Conservation (phyloP, 2,113 vertebrate genomes). For the Fukomys damarensis region DNA sequence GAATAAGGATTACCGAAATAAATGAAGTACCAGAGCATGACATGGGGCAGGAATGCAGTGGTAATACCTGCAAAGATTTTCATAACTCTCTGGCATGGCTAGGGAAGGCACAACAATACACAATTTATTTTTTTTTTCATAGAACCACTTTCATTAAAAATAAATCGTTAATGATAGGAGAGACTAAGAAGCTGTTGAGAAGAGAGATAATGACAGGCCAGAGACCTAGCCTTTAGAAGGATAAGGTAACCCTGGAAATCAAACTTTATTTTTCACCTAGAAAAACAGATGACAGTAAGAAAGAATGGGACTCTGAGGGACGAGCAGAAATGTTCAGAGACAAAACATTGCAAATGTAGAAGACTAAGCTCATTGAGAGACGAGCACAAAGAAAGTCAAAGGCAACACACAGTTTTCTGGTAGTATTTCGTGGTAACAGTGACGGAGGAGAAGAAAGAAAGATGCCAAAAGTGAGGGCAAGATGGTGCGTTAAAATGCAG, state of each 20-base stretch:
- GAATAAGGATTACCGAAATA: not conserved
- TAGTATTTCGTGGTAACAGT: not conserved
- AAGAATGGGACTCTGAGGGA: not conserved
- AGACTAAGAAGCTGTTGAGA: not conserved
- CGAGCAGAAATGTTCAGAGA: not conserved
- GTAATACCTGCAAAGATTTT: not conserved
- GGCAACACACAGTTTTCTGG: not conserved
- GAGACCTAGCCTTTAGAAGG: not conserved
- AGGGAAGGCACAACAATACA: not conserved
- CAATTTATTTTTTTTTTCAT: no score
- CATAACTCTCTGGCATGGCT: not conserved
- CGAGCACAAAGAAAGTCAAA: not conserved
- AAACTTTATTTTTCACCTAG: constrained; percentile 38
- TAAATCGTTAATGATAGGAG: not conserved
- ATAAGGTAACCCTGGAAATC: not conserved
- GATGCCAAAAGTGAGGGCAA: not conserved
- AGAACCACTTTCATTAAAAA: constrained; percentile 35
- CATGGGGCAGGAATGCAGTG: rapidly evolving
- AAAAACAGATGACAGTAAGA: constrained; percentile 27
- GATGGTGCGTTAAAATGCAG: not conserved
- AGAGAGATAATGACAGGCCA: not conserved
- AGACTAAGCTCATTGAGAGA: not conserved
- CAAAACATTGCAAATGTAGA: not conserved
- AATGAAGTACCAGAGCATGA: not conserved
- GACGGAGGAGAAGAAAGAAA: not conserved